Conservation (phyloP, 2,797 vertebrate species). For the Paguma larvata region DNA sequence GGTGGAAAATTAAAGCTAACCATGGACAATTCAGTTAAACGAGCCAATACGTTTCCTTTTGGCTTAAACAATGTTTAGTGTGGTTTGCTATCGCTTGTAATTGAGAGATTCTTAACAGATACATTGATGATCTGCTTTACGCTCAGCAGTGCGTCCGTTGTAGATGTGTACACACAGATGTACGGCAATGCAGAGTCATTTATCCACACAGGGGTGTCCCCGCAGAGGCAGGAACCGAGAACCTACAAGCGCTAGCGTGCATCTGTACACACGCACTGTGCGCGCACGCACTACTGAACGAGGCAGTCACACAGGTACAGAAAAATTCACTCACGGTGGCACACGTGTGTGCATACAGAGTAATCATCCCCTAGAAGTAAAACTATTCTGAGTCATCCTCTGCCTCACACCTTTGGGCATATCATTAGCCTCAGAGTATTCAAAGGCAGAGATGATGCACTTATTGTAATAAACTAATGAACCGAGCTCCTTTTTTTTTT, state of each 20-base stretch:
- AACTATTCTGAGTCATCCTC: background rate
- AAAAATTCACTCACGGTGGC: background rate
- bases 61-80: background rate
- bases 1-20: background rate
- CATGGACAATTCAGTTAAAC: background rate
- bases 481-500: background rate
- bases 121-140: background rate
- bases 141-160: background rate
- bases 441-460: constrained; percentile 42
- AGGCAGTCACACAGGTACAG: background rate
- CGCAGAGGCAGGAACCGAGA: background rate
- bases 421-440: constrained; percentile 65
- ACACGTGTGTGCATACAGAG: constrained; percentile 60
- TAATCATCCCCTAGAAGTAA: constrained; percentile 65
- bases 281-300: background rate
- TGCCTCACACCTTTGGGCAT: constrained; percentile 59
- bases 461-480: constrained; percentile 70
- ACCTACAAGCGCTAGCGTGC: background rate
- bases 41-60: background rate
- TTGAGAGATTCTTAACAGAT: background rate
- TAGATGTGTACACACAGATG: background rate
- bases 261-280: constrained; percentile 5
- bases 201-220: background rate
- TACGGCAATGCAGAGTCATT: background rate
- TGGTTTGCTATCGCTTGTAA: background rate